phyloP scores from a whole-genome alignment of 2,888 invertebrate genomes.

The Dendrolimus houi region DNA sequence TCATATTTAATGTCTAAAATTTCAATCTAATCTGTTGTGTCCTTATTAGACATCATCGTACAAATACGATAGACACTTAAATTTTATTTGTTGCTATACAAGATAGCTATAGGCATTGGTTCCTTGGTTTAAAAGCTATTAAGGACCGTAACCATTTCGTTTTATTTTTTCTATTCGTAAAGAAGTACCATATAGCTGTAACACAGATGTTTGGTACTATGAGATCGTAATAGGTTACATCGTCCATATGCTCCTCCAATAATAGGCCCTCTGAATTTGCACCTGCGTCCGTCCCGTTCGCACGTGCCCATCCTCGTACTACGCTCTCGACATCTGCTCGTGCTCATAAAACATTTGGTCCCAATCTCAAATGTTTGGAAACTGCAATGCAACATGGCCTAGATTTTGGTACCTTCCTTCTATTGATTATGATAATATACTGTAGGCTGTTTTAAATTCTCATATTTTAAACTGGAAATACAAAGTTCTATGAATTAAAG shows the following conservation, averaged over 20 bases:
- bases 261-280: slow-evolving; percentile 41
- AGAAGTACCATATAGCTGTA: no score
- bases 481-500: slow-evolving; percentile 34
- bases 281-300: slow-evolving; percentile 70
- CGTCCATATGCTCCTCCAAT: slow-evolving; percentile 48
- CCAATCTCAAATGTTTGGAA: neutral
- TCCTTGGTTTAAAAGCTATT: no score
- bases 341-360: slow-evolving; percentile 3
- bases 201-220: neutral
- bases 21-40: no score
- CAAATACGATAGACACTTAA: no score
- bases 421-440: neutral
- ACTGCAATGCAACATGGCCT: neutral
- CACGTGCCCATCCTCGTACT: slow-evolving; percentile 48
- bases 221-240: neutral
- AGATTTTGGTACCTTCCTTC: neutral
- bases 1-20: no score
- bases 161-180: no score
- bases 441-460: neutral
- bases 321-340: slow-evolving; percentile 14
- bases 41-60: no score
- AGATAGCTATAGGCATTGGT: no score
- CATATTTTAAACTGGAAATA: neutral
- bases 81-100: no score
- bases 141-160: no score